Conservation (phyloP, 2,888 invertebrate genomes). For the Uloborus plumipes region DNA sequence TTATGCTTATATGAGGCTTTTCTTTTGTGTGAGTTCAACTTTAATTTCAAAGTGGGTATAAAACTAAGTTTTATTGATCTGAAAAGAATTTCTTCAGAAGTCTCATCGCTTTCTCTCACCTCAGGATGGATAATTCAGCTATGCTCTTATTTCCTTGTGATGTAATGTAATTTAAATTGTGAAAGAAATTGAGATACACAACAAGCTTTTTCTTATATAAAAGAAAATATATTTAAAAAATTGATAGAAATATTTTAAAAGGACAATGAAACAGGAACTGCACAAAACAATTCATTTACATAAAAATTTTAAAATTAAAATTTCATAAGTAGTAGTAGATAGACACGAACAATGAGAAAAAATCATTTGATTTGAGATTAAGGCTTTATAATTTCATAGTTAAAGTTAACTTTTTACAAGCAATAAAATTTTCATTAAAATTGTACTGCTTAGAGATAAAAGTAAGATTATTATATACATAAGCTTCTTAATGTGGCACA, state of each 20-base stretch:
- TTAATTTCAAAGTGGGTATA: too few species aligned
- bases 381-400: slow-evolving; percentile 1
- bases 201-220: slow-evolving; percentile 39
- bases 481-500: slow-evolving; percentile 14
- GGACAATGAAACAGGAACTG: slow-evolving; percentile 46
- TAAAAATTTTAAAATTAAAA: slow-evolving; percentile 56
- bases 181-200: background rate
- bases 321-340: slow-evolving; percentile 34
- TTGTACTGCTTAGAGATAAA: slow-evolving; percentile 18
- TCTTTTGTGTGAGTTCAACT: too few species aligned
- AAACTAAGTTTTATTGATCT: too few species aligned
- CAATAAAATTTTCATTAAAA: slow-evolving; percentile 14
- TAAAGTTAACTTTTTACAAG: slow-evolving; percentile 1
- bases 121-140: too few species aligned
- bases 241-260: slow-evolving; percentile 62
- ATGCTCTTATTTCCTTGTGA: too few species aligned
- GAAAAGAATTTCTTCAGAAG: too few species aligned
- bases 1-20: too few species aligned
- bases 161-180: background rate
- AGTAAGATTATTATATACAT: slow-evolving; percentile 14
- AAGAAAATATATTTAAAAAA: slow-evolving; percentile 62
- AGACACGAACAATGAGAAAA: background rate
- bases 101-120: too few species aligned
- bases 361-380: slow-evolving; percentile 1
- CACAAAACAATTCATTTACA: slow-evolving; percentile 41